Base-by-base conservation (phyloP, 2,888 invertebrate species). In the Lepidocyrtinus sp. region DNA sequence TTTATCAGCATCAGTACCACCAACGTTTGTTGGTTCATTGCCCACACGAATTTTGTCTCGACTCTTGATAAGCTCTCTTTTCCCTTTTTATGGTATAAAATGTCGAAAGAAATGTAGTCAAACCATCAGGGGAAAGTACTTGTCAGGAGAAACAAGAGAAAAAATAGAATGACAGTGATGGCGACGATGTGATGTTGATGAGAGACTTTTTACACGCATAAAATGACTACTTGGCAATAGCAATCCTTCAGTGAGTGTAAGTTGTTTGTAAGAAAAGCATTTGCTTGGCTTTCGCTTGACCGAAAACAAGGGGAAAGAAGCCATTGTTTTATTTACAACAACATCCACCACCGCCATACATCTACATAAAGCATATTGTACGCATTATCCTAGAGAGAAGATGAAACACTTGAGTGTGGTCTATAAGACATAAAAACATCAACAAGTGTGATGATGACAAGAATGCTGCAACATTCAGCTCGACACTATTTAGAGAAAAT, bases 11-110 rank as follows among this genome's bases (percentile, higher is more conserved):
- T n/a, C n/a, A n/a, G 63, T 62, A 26, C 78, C 70, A 61, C 55
- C 69, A 70, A 79, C 74, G 79, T 73, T 79, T 74, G 79, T 79
- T 79, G 79, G 79, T 79, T 79, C 79, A 73, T 75, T 79, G 68
- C 79, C 55, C 79, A 79, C 74, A 36, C 74, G 65, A 79, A 79
- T 7, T 79, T 79, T 68, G 79, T 74, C 73, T 79, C 73, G 63
- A 25, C 69, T 72, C 21, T 17, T 24, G 55, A 77, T 65, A 71
- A 67, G n/a, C 61, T 59, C 19, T 59, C 64, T 50, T 63, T 50
- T 9, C n/a, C 45, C n/a, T n/a, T n/a, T n/a, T n/a, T n/a, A n/a
- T n/a, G n/a, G n/a, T n/a, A 36, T 36, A 36, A 36, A 36, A 36
- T 36, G 5, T 7, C 36, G 12, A 36, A 36, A 36, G 36, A 36